Conservation (phyloP, 2,113 vertebrate species). For the Hydrolagus affinis region DNA sequence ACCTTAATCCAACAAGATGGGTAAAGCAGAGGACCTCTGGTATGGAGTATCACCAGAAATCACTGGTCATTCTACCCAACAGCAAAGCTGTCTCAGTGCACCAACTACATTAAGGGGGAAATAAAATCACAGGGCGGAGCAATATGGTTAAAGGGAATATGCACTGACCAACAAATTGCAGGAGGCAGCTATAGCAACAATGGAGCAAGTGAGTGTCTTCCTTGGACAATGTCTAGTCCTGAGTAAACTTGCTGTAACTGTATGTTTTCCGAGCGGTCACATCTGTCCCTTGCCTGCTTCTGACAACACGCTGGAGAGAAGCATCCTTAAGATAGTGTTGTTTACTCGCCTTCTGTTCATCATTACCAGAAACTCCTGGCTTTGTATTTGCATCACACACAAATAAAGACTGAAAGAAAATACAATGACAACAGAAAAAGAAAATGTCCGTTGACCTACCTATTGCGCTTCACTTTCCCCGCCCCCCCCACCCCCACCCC, state of each 20-base stretch:
- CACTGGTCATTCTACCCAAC: background rate
- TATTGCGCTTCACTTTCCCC: too few species aligned
- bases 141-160: background rate
- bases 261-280: background rate
- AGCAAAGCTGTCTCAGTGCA: slow-evolving; percentile 9
- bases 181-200: background rate
- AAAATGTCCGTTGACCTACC: background rate
- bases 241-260: background rate
- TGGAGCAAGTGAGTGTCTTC: background rate
- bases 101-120: background rate
- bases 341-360: background rate
- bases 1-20: background rate
- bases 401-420: background rate
- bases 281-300: background rate
- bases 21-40: background rate
- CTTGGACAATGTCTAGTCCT: background rate
- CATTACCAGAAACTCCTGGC: background rate
- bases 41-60: background rate
- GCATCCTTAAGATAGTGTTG: background rate
- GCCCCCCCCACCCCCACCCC: too few species aligned
- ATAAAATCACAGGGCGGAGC: slow-evolving; percentile 10
- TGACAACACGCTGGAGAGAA: background rate
- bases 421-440: background rate
- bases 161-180: too few species aligned
- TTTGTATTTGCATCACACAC: background rate